Base-by-base conservation (phyloP, 2,113 vertebrate genomes). In the Lontra canadensis region DNA sequence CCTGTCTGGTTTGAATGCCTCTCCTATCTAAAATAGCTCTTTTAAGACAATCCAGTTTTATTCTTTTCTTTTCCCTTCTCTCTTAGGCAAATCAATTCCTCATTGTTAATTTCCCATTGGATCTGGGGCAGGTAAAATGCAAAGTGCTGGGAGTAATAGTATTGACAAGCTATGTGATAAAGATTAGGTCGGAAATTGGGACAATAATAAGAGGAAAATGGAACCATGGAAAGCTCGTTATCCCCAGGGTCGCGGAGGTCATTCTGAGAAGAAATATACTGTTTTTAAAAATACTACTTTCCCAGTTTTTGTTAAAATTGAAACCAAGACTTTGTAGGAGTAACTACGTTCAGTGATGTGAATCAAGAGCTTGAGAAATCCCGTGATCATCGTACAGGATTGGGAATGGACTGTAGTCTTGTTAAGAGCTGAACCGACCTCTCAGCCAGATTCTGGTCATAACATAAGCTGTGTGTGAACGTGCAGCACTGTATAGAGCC, bases 1-100 rank as follows among this genome's bases (percentile, higher is more conserved):
- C 61, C 78, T 84, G 47, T 39, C 69, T 96, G 63, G 15, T 95
- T 81, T 92, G 61, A 96, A 78, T 84, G 49, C 63, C 59, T 97
- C 82, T 91, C n/a, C 57, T 59, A 82, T 89, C 73, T 80, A 92
- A 87, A 86, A 69, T 71, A 52, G 42, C 95, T 95, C 84, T 85
- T 80, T 96, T 86, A 88, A 96, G 92, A 81, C 63, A 78, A 85
- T 94, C 55, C 25, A 88, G 1, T 97, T 98, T 85, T 76, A n/a
- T 90, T 74, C 36, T 95, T 95, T 92, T 92, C 69, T 92, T 96
- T 89, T 71, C 59, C 36, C 4, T 21, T 63, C 61, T 78, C 90
- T 82, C 55, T 90, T 95, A 80, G 39, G 59, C 86, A 93, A 95
- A 78, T 90, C 55, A 78, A 92, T 91, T 87, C 34, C 67, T 90